These are phyloP conservation scores for Pollachius pollachius DNA, from an alignment of 2,113 vertebrate genomes.

Conservation along the genomic window DNA sequence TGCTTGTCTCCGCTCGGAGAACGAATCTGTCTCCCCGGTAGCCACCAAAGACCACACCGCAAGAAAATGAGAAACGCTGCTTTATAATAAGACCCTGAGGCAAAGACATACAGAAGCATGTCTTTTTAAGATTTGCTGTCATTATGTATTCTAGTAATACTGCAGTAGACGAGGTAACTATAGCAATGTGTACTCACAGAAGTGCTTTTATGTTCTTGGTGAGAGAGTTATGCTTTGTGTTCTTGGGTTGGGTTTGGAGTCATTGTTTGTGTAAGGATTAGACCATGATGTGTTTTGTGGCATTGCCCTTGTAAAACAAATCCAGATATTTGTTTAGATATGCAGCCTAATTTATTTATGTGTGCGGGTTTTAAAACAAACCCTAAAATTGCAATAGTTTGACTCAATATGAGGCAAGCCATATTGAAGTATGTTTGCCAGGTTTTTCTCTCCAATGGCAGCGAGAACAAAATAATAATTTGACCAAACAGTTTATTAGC, in stretches of 20 bases:
- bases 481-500: no score
- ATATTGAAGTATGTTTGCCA: no score
- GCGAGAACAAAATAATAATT: no score
- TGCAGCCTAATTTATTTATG: constrained; percentile 10
- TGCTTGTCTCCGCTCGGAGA: constrained; percentile 36
- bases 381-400: no score
- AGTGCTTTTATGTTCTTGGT: no score
- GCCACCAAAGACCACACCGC: constrained; percentile 56
- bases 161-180: constrained; percentile 47
- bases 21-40: constrained; percentile 53
- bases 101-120: constrained; percentile 64
- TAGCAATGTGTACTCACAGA: constrained; percentile 45
- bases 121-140: constrained; percentile 65
- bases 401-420: no score
- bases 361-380: no score
- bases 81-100: constrained; percentile 67
- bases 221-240: constrained; percentile 33
- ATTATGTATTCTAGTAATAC: constrained; percentile 71
- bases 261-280: constrained; percentile 19
- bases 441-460: no score
- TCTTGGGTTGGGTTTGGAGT: constrained; percentile 15
- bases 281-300: constrained; percentile 11
- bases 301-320: constrained; percentile 25
- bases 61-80: constrained; percentile 66
- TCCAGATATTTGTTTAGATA: constrained; percentile 4